phyloP scores from a whole-genome alignment of 2,797 vertebrate genomes.

The Propithecus deckenii region DNA sequence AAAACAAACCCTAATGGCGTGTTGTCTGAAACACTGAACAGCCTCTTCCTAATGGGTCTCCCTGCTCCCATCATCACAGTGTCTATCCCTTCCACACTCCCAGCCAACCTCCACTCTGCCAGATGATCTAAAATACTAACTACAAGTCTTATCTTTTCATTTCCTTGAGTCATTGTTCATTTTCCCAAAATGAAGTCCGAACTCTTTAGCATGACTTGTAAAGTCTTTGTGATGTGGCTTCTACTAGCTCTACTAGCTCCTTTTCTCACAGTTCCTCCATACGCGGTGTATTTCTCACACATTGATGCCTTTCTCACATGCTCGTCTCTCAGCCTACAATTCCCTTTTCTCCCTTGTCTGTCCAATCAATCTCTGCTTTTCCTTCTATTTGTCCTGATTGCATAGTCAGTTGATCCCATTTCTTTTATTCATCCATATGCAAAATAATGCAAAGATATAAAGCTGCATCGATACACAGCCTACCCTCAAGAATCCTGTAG shows the following conservation, averaged over 20 bases:
- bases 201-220: background rate
- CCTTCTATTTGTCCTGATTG: background rate
- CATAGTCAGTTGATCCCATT: background rate
- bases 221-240: background rate
- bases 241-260: background rate
- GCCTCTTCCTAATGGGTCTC: background rate
- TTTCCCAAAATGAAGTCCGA: background rate
- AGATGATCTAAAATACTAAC: background rate
- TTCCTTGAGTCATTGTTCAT: constrained; percentile 18
- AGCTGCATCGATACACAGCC: background rate
- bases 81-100: background rate
- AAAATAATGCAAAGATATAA: background rate
- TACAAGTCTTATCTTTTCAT: constrained; percentile 10
- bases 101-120: background rate
- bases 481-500: background rate
- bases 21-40: background rate
- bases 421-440: background rate
- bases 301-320: background rate
- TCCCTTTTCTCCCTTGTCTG: background rate
- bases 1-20: background rate
- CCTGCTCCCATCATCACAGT: background rate
- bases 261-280: background rate
- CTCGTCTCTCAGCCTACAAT: background rate
- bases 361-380: background rate
- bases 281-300: fast-evolving